phyloP scores from a whole-genome alignment of 2,888 invertebrate species.

The Siphlonurus alternatus region DNA sequence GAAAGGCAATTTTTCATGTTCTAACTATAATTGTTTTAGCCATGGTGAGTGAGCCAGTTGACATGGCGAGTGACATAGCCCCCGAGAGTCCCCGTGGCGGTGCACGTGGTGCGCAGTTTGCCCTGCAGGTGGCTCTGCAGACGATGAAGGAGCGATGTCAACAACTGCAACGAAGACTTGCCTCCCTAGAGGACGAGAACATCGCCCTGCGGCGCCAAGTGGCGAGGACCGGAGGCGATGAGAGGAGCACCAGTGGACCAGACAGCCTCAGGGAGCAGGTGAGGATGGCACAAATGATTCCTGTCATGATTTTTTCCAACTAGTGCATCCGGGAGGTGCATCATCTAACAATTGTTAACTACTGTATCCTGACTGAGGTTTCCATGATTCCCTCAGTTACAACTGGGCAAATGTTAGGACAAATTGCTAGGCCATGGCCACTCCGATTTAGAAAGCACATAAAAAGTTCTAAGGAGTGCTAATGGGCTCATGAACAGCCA shows the following conservation, averaged over 20 bases:
- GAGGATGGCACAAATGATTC: constrained; percentile 30
- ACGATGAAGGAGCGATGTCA: constrained; percentile 70
- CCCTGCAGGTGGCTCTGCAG: constrained; percentile 42
- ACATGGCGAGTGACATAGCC: neutral
- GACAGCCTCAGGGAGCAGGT: neutral
- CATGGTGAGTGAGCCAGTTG: neutral
- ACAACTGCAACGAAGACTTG: constrained; percentile 51
- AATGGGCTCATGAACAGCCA: too few species aligned
- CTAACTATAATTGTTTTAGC: too few species aligned
- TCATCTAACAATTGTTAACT: too few species aligned
- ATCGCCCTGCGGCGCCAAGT: constrained; percentile 29
- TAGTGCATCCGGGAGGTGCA: too few species aligned
- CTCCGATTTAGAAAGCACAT: too few species aligned
- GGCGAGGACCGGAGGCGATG: neutral
- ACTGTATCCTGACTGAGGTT: too few species aligned
- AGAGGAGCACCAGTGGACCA: neutral
- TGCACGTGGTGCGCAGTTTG: neutral
- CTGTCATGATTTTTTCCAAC: too few species aligned
- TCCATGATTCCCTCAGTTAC: too few species aligned
- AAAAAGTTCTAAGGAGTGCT: too few species aligned
- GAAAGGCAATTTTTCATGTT: too few species aligned
- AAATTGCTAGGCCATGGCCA: too few species aligned
- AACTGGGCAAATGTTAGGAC: too few species aligned
- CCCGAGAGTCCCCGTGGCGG: neutral
- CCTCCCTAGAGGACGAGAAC: constrained; percentile 58